Conservation (phyloP, 2,888 invertebrate genomes). For the Spialia ferax region DNA sequence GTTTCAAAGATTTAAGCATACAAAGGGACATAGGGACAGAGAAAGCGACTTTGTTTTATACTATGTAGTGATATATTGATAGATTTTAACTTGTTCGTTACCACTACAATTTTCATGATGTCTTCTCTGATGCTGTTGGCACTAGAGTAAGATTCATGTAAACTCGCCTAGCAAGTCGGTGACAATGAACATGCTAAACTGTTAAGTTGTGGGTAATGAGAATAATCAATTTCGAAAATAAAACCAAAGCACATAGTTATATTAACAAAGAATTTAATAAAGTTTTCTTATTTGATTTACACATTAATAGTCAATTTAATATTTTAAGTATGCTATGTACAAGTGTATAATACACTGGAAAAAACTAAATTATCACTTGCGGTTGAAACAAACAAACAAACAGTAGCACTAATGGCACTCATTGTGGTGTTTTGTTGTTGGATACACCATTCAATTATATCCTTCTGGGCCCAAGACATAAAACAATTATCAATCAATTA, state of each 20-base stretch:
- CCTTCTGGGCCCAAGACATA: background rate
- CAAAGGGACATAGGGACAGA: too few species aligned
- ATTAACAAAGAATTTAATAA: constrained; percentile 84
- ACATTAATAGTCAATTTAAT: constrained; percentile 58
- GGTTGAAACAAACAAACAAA: constrained; percentile 28
- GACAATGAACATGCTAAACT: too few species aligned
- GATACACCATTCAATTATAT: too few species aligned
- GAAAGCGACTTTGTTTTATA: too few species aligned
- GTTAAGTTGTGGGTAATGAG: too few species aligned
- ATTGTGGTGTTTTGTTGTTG: constrained; percentile 16
- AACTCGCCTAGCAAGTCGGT: too few species aligned
- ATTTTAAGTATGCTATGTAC: constrained; percentile 57
- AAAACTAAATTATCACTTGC: constrained; percentile 36
- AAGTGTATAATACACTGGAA: constrained; percentile 35
- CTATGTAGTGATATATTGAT: too few species aligned
- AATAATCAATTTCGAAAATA: constrained; percentile 38
- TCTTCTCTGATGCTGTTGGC: too few species aligned
- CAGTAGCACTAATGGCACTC: constrained; percentile 19
- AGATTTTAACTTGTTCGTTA: too few species aligned
- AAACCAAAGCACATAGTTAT: constrained; percentile 52
- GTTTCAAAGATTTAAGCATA: too few species aligned
- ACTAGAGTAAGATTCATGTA: too few species aligned
- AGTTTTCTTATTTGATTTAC: constrained; percentile 72
- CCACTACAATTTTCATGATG: too few species aligned
- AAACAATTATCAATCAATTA: background rate